These are phyloP conservation scores for Formicarius rufipectus DNA, from an alignment of 2,113 vertebrate species.

Conservation along the genomic window DNA sequence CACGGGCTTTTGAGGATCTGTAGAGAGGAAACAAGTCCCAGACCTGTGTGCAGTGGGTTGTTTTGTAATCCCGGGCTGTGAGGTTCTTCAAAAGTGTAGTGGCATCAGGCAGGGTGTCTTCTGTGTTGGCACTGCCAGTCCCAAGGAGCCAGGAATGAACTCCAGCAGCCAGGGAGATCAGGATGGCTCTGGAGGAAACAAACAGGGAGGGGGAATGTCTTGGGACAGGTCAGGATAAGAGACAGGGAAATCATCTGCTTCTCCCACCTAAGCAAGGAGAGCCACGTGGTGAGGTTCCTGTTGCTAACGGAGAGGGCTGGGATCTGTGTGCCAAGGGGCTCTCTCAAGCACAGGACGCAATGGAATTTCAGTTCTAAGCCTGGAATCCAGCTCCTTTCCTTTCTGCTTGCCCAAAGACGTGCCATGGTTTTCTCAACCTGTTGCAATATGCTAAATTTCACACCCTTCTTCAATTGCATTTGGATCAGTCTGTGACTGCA, in stretches of 20 bases:
- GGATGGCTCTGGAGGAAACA: background rate
- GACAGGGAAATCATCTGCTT: background rate
- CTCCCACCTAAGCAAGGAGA: background rate
- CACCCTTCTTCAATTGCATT: background rate
- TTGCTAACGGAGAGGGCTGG: background rate
- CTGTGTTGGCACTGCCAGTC: background rate
- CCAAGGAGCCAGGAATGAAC: background rate
- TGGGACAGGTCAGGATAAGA: background rate
- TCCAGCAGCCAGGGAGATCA: accelerated
- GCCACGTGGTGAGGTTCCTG: background rate
- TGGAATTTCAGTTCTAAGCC: background rate
- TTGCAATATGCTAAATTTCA: background rate
- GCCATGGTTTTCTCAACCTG: background rate
- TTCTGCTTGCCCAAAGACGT: background rate
- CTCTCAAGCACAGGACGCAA: background rate
- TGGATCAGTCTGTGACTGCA: background rate
- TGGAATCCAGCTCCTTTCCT: background rate
- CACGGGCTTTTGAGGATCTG: background rate
- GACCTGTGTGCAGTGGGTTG: background rate
- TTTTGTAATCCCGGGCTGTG: background rate
- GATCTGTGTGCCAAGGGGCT: background rate
- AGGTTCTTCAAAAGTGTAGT: background rate
- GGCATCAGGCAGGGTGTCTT: background rate
- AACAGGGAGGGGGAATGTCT: background rate
- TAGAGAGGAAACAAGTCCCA: background rate